Percentiles rank a stretch among this genome's conserved stretches.
These are phyloP conservation scores for Leucophenga montana DNA, from an alignment of 2,888 invertebrate genomes.

Conservation along the genomic window DNA sequence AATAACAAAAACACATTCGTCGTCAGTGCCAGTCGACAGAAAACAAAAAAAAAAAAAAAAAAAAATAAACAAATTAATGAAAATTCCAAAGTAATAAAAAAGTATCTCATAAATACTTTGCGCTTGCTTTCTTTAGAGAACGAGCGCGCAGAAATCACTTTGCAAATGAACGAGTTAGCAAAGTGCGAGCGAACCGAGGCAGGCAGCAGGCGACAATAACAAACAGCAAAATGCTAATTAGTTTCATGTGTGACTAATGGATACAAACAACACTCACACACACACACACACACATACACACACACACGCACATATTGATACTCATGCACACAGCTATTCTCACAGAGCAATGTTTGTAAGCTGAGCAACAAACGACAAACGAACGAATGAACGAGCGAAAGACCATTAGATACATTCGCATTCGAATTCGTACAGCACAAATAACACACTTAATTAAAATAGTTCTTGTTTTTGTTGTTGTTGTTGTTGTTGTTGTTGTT, in stretches of 20 bases:
- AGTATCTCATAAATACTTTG: slow-evolving; percentile 14
- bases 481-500: slow-evolving; percentile 44
- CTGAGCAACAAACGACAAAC: slow-evolving; percentile 48
- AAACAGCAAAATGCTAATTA: slow-evolving; percentile 67
- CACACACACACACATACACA: slow-evolving; percentile 4
- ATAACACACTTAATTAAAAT: slow-evolving; percentile 66
- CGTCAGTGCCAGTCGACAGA: neutral
- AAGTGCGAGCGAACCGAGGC: neutral
- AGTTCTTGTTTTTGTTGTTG: slow-evolving; percentile 55
- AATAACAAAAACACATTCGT: slow-evolving; percentile 9
- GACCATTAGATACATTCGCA: slow-evolving; percentile 45
- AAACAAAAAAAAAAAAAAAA: slow-evolving; percentile 13
- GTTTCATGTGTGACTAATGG: slow-evolving; percentile 68
- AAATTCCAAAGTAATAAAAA: slow-evolving; percentile 55
- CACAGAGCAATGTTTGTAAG: neutral
- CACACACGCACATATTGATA: neutral
- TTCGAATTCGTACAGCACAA: slow-evolving; percentile 45
- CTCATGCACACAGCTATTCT: neutral
- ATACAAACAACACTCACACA: slow-evolving; percentile 58
- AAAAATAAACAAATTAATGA: slow-evolving; percentile 62
- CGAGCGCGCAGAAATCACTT: slow-evolving; percentile 54
- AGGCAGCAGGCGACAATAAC: slow-evolving; percentile 59
- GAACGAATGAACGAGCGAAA: slow-evolving; percentile 1
- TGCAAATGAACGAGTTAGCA: slow-evolving; percentile 47
- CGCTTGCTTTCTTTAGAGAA: neutral